These are phyloP conservation scores for Lutjanus erythropterus DNA, from an alignment of 2,113 vertebrate genomes.

Conservation along the genomic window DNA sequence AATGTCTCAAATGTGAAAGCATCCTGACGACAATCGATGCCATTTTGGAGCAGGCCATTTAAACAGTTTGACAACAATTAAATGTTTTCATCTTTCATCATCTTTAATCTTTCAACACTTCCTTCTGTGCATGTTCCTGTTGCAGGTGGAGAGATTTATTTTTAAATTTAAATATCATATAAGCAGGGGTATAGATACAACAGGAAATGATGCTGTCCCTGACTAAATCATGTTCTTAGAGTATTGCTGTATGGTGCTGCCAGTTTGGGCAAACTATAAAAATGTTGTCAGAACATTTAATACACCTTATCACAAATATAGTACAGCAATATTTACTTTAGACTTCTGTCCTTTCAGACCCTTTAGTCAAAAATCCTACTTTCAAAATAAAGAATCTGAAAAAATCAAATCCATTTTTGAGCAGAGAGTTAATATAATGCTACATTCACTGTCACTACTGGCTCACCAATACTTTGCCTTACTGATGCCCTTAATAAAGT, in stretches of 20 bases:
- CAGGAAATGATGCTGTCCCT: neutral
- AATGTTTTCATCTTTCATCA: constrained; percentile 13
- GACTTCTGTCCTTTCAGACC: neutral
- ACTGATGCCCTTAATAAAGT: neutral
- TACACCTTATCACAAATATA: neutral
- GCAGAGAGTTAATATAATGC: neutral
- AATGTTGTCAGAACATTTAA: neutral
- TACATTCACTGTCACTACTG: neutral
- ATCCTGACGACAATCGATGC: constrained; percentile 11
- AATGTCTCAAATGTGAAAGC: constrained; percentile 19
- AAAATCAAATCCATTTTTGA: neutral
- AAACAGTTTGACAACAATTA: constrained; percentile 7
- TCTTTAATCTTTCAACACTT: neutral
- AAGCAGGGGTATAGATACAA: neutral
- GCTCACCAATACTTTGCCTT: neutral
- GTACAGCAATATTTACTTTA: neutral
- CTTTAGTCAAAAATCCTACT: too few relatives aligned
- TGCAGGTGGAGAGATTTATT: neutral
- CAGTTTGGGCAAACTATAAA: neutral
- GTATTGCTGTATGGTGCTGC: neutral
- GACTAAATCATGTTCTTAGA: neutral
- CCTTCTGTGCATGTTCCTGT: neutral
- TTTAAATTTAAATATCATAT: neutral
- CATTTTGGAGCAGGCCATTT: neutral
- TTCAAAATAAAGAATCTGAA: constrained; percentile 9